phyloP scores from a whole-genome alignment of 2,113 vertebrate species.

The Neogale vison region DNA sequence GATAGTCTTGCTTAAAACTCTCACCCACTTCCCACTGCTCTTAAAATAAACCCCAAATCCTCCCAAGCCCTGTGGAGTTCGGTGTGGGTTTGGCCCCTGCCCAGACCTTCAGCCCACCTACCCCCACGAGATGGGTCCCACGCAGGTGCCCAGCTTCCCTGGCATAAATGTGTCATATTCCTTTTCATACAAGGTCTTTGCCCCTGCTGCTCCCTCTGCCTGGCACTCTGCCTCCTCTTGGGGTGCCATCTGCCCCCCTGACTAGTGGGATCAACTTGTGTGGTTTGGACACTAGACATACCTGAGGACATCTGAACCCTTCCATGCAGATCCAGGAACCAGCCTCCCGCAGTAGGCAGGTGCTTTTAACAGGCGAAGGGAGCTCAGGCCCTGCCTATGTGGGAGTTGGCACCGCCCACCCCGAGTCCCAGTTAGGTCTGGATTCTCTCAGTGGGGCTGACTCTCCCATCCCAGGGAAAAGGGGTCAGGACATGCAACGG shows the following conservation, averaged over 20 bases:
- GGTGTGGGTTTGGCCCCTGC: neutral
- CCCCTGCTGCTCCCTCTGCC: neutral
- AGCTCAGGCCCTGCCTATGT: neutral
- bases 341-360: neutral
- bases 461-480: neutral
- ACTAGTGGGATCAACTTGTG: neutral
- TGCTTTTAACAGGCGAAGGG: neutral
- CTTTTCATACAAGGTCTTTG: neutral
- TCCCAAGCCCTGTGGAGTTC: neutral
- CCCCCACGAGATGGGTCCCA: neutral
- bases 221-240: no score
- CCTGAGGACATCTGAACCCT: neutral
- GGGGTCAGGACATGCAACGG: neutral
- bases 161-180: neutral
- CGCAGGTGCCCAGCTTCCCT: accelerated
- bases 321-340: neutral
- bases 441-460: neutral
- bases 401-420: neutral
- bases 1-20: neutral
- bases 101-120: neutral
- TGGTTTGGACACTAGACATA: neutral
- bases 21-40: neutral
- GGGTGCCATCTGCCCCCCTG: no score
- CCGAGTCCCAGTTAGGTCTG: neutral
- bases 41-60: neutral